Conservation (phyloP, 2,113 vertebrate species). For the Ctenodactylus gundi region DNA sequence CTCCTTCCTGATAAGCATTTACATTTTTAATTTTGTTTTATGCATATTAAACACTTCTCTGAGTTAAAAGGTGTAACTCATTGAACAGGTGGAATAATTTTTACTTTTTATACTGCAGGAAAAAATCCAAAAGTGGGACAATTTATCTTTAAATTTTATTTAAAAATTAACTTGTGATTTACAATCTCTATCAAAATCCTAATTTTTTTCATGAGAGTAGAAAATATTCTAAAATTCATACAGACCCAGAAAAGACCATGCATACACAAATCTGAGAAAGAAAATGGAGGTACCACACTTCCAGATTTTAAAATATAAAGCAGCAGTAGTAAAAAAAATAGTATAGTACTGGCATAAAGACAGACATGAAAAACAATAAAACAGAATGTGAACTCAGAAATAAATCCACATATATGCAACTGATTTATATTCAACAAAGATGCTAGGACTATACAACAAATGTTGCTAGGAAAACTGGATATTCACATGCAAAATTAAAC, state of each 20-base stretch:
- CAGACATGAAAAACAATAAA: not conserved
- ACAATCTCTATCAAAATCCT: not conserved
- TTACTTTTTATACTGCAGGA: not conserved
- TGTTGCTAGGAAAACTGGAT: not conserved
- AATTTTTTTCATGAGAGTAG: not conserved
- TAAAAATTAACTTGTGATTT: not conserved
- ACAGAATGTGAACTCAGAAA: not conserved
- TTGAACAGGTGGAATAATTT: not conserved
- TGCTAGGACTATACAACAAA: not conserved
- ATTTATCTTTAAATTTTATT: not conserved
- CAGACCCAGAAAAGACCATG: not conserved
- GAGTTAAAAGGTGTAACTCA: not conserved
- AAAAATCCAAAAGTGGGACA: not conserved
- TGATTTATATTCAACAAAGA: not conserved
- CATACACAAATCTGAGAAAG: not conserved
- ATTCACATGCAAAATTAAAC: not conserved
- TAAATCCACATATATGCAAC: not conserved
- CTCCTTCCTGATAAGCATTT: not conserved
- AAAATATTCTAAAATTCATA: not conserved
- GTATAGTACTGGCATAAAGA: not conserved
- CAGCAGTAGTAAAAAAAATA: not conserved
- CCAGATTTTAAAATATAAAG: slow-evolving; percentile 14
- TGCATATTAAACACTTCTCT: not conserved
- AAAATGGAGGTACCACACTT: not conserved
- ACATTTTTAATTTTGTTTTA: not conserved